Percentiles rank a stretch among this genome's conserved stretches.
Conservation (phyloP, 2,797 vertebrate genomes). For the Onychomys leucogaster region DNA sequence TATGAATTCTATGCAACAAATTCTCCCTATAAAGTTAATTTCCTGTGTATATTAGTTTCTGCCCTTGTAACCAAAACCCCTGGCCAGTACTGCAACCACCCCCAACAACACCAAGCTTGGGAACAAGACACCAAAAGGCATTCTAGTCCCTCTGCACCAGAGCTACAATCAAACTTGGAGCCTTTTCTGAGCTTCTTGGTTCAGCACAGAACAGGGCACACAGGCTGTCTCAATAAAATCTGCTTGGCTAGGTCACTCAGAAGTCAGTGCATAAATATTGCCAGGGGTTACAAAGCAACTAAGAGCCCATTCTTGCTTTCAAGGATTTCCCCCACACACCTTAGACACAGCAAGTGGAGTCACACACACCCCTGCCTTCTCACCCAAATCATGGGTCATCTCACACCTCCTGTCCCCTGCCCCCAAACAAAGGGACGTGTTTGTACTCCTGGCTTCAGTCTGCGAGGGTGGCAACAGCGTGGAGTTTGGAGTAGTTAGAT, state of each 20-base stretch:
- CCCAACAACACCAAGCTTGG: constrained; percentile 5
- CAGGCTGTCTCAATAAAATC: constrained; percentile 29
- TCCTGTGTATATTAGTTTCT: constrained; percentile 47
- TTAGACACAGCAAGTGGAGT: constrained; percentile 25
- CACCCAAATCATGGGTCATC: not conserved
- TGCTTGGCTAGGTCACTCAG: constrained; percentile 48
- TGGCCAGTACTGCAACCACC: not conserved
- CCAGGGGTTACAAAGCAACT: constrained; percentile 36
- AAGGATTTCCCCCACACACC: not conserved
- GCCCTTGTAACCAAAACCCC: constrained; percentile 32
- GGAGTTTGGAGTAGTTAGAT: constrained; percentile 44
- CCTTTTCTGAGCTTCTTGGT: constrained; percentile 3
- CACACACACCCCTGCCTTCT: not conserved
- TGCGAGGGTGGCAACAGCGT: not conserved
- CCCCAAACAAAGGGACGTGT: constrained; percentile 22
- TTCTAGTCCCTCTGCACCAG: not conserved
- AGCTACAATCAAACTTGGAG: constrained; percentile 53
- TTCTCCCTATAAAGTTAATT: constrained; percentile 53
- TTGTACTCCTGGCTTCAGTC: constrained; percentile 20
- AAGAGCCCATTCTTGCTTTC: constrained; percentile 8
- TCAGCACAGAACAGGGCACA: constrained; percentile 28
- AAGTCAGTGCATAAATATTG: constrained; percentile 36
- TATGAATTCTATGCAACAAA: not conserved
- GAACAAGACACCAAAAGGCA: constrained; percentile 38
- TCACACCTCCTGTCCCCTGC: not conserved